These are phyloP conservation scores for Myzus persicae DNA, from an alignment of 1,140 invertebrate species.

Conservation along the genomic window DNA sequence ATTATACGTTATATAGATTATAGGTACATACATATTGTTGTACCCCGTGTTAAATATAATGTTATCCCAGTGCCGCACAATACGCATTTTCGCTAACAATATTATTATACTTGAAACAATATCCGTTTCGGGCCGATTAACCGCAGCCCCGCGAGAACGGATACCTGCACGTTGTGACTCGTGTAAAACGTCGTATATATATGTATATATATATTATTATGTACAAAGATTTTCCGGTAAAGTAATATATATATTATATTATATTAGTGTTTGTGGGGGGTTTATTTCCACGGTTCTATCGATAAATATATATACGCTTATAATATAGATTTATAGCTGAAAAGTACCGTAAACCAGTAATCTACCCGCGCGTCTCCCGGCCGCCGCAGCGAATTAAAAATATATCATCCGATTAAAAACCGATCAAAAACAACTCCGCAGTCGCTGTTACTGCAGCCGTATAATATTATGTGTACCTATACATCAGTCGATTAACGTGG, in stretches of 20 bases:
- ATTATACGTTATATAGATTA: neutral
- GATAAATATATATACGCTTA: neutral
- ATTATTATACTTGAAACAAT: conserved; percentile 13
- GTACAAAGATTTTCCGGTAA: neutral
- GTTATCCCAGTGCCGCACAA: neutral
- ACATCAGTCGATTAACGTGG: neutral
- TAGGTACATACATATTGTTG: neutral
- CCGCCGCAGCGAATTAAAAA: neutral
- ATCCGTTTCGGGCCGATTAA: neutral
- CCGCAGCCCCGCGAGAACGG: neutral
- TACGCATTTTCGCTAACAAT: neutral
- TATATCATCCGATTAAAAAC: conserved; percentile 10
- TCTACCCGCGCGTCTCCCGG: neutral
- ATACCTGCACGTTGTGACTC: neutral
- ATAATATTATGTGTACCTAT: neutral
- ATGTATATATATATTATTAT: neutral
- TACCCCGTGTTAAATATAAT: neutral
- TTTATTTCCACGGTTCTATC: neutral
- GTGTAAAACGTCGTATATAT: neutral
- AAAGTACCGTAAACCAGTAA: neutral
- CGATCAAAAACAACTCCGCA: neutral
- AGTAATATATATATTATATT: neutral
- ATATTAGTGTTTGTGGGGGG: neutral
- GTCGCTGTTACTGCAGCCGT: neutral
- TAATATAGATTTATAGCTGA: neutral